Evolutionary conservation across 2,797 vertebrate species (phyloP).

Genomic region (Streptopelia turtur): DNA sequence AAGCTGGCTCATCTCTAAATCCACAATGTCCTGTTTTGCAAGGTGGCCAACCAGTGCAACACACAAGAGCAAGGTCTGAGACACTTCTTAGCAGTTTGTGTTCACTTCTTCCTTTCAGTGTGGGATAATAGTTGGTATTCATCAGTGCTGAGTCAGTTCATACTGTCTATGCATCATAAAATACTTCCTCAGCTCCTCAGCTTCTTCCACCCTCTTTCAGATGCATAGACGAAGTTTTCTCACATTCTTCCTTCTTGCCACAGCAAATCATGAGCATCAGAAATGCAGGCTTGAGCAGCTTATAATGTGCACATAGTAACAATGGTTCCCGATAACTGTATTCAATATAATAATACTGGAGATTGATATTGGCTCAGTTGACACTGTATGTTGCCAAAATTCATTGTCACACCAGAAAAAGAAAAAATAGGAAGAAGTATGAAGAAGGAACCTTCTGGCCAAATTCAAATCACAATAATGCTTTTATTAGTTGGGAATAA

Average conservation of each 20-base stretch:
- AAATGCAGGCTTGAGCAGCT: neutral
- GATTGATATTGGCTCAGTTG: conserved; percentile 24
- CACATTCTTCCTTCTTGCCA: neutral
- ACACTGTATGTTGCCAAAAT: neutral
- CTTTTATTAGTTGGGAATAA: neutral
- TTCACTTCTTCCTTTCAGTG: neutral
- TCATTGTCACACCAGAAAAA: neutral
- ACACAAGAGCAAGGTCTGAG: neutral
- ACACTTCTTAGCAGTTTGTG: neutral
- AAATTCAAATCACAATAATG: neutral
- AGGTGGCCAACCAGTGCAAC: neutral
- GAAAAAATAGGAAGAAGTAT: neutral
- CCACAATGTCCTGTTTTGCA: neutral
- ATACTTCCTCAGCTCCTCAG: neutral
- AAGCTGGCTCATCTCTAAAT: neutral
- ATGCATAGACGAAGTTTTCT: neutral
- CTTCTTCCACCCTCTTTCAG: neutral
- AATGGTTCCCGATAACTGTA: neutral
- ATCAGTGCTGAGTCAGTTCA: neutral
- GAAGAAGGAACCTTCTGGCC: conserved; percentile 22
- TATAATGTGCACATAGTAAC: neutral
- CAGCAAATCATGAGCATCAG: neutral
- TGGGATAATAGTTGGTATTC: neutral
- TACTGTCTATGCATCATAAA: neutral
- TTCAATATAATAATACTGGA: neutral